These are phyloP conservation scores for Berghia stephanieae DNA, from an alignment of 1,140 invertebrate species.

Conservation along the genomic window DNA sequence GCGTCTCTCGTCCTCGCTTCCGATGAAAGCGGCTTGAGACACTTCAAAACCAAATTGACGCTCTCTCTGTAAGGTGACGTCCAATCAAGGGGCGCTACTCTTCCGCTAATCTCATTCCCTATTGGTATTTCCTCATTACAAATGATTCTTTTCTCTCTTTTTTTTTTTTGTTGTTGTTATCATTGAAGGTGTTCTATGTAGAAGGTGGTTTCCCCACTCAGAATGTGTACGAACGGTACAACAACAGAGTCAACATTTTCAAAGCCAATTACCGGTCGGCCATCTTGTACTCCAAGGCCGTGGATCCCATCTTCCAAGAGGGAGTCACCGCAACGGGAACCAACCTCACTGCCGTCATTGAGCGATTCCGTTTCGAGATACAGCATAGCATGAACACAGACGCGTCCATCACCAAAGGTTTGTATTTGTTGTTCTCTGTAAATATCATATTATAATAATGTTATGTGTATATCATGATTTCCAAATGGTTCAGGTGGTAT, in stretches of 20 bases:
- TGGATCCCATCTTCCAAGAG: conserved; percentile 38
- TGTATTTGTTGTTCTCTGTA: not conserved
- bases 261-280: conserved; percentile 36
- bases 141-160: no score
- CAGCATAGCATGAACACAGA: conserved; percentile 10
- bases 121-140: no score
- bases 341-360: conserved; percentile 34
- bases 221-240: conserved; percentile 51
- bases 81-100: no score
- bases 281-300: conserved; percentile 33
- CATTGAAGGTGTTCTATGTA: conserved; percentile 37
- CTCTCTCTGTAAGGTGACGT: no score
- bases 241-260: conserved; percentile 38
- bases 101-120: no score
- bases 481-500: no score
- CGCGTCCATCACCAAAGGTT: conserved; percentile 22
- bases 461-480: no score
- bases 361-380: conserved; percentile 28
- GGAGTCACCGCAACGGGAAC: conserved; percentile 27
- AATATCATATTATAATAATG: no score
- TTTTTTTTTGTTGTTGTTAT: no score
- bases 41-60: no score
- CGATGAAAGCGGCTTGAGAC: no score
- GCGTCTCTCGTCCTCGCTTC: no score
- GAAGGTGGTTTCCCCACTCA: conserved; percentile 48